These are phyloP conservation scores for Euwallacea fornicatus DNA, from an alignment of 1,140 invertebrate genomes.

Conservation along the genomic window DNA sequence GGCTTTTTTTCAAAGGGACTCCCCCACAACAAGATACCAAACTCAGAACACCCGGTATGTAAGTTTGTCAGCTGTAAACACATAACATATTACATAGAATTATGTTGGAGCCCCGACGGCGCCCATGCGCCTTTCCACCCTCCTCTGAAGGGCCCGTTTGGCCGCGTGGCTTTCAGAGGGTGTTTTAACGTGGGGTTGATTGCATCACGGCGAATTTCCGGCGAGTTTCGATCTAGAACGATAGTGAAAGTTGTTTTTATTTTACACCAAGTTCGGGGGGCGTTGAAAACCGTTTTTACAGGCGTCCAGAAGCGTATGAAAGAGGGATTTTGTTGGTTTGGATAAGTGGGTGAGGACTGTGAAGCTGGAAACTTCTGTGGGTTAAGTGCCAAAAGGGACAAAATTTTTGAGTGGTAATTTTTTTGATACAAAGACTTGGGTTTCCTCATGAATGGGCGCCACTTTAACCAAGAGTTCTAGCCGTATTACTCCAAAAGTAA, in stretches of 20 bases:
- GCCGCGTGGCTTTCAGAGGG: constrained; percentile 38
- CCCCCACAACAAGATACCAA: not conserved
- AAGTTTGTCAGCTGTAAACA: constrained; percentile 31
- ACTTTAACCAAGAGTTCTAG: constrained; percentile 51
- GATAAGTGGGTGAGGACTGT: no score
- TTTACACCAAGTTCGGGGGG: no score
- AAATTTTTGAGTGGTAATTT: not conserved
- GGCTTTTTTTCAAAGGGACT: not conserved
- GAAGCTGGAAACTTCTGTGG: not conserved
- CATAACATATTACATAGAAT: constrained; percentile 6
- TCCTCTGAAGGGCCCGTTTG: constrained; percentile 17
- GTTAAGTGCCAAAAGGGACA: not conserved
- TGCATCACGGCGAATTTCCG: constrained; percentile 6
- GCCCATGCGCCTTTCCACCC: constrained; percentile 27
- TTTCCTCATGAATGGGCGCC: constrained; percentile 53
- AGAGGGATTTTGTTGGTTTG: no score
- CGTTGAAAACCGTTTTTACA: no score
- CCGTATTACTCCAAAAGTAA: constrained; percentile 46
- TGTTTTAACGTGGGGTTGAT: constrained; percentile 28
- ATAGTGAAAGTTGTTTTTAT: constrained; percentile 33
- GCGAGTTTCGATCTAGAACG: constrained; percentile 8
- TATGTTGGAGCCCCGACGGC: constrained; percentile 7
- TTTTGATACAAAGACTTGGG: not conserved
- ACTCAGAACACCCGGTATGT: constrained; percentile 11
- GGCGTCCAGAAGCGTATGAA: no score